phyloP scores from a whole-genome alignment of 2,888 invertebrate genomes.

The Callimorpha dominula region DNA sequence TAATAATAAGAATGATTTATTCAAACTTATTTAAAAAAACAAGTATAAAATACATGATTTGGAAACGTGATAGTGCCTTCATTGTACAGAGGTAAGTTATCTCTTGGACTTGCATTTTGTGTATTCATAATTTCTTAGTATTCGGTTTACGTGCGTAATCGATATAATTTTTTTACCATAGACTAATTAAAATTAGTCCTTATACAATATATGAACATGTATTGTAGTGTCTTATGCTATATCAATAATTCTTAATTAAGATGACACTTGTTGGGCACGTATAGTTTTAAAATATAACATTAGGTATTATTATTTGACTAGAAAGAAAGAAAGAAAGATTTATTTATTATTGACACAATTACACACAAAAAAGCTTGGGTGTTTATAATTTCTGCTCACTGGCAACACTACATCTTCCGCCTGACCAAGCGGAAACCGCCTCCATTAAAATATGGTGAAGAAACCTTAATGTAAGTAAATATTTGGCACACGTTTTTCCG shows the following conservation, averaged over 20 bases:
- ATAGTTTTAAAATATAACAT: background rate
- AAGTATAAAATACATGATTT: background rate
- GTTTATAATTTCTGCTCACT: too few species aligned
- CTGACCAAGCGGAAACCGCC: too few species aligned
- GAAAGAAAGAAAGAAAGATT: too few species aligned
- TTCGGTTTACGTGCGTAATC: background rate
- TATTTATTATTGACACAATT: too few species aligned
- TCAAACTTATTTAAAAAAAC: background rate
- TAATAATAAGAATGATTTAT: background rate
- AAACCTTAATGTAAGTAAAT: too few species aligned
- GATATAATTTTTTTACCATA: background rate
- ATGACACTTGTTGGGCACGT: background rate
- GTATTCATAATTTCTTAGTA: background rate
- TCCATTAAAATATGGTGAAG: too few species aligned
- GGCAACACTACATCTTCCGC: too few species aligned
- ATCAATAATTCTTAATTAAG: background rate
- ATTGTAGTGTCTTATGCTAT: background rate
- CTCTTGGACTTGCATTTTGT: background rate
- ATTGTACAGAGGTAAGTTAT: background rate
- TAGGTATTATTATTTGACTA: too few species aligned
- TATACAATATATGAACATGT: background rate
- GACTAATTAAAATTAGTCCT: background rate
- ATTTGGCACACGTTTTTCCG: too few species aligned
- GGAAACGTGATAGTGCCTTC: background rate
- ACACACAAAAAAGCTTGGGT: too few species aligned